These are phyloP conservation scores for Melanotaenia maccullochi DNA, from an alignment of 2,797 vertebrate genomes.

Conservation along the genomic window DNA sequence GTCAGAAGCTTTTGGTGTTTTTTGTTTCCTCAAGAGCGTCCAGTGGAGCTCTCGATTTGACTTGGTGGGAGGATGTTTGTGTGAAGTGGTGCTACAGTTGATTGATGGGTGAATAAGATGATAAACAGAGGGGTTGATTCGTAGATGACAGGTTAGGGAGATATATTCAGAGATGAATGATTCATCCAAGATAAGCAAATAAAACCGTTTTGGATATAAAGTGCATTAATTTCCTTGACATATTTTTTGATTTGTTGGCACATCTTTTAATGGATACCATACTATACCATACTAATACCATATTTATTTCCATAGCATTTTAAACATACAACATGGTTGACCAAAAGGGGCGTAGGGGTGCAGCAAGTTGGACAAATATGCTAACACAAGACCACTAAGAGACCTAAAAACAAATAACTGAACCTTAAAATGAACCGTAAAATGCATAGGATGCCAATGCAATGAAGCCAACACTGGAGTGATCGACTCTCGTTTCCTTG, in stretches of 20 bases:
- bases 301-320: too few species aligned
- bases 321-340: too few species aligned
- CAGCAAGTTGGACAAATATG: too few species aligned
- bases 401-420: too few species aligned
- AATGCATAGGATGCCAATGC: too few species aligned
- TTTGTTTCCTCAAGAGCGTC: slow-evolving; percentile 29
- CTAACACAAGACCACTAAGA: too few species aligned
- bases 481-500: too few species aligned
- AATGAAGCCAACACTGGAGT: too few species aligned
- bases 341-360: too few species aligned
- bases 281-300: too few species aligned
- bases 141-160: slow-evolving; percentile 48
- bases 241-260: background rate
- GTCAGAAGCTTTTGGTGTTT: slow-evolving; percentile 5
- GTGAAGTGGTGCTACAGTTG: slow-evolving; percentile 32
- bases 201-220: slow-evolving; percentile 34
- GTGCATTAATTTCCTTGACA: slow-evolving; percentile 31
- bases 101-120: slow-evolving; percentile 48
- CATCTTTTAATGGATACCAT: too few species aligned
- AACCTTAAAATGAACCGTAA: too few species aligned
- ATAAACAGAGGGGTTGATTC: slow-evolving; percentile 46
- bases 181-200: slow-evolving; percentile 46
- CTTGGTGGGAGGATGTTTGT: slow-evolving; percentile 31
- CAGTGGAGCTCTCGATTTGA: slow-evolving; percentile 22
- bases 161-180: slow-evolving; percentile 54